Base-by-base conservation (phyloP, 2,113 vertebrate genomes). In the Phalacrocorax brasilianus region DNA sequence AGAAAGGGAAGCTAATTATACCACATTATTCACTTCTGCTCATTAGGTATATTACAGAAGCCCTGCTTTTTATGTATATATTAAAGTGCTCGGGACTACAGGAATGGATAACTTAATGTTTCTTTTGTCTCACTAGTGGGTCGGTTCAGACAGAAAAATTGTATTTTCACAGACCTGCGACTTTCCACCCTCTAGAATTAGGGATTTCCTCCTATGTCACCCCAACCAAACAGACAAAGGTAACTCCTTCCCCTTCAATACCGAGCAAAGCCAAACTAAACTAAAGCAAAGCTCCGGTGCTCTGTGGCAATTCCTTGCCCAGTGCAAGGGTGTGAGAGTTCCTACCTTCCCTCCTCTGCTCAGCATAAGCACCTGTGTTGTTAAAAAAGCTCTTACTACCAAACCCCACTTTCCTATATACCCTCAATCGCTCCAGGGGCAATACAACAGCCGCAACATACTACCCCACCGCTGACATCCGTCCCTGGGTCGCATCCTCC, bases 1-100 rank as follows among this genome's bases (percentile, higher is more conserved):
- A 95, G 95, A 95, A 97, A 97, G 74, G 80, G 85, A 96, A 95
- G 95, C 91, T 97, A 97, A 97, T 97, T 97, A 95, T 94, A 70
- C 83, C 91, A 78, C 94, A 95, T 95, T 97, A 93, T 95, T 97
- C 94, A 96, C 93, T 97, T 92, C 91, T 95, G 89, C 92, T 97
- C 93, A 95, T 97, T 96, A 97, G 76, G 84, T 91, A 74, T 72
- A 94, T 79, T 96, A 94, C 95, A 97, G 96, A 95, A 79, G 91
- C 62, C 79, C 76, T 88, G 93, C 89, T 96, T 97, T 91, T 91
- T 92, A 95, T 93, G 85, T 97, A 65, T 95, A 59, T 97, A 93
- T 93, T 95, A 86, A 92, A 94, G 91, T 87, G 87, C 81, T 5
- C 5, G 80, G 84, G 84, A 96, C 80, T 91, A 89, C 63, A 59